Conservation (phyloP, 2,113 vertebrate species). For the Dasyprocta punctata region DNA sequence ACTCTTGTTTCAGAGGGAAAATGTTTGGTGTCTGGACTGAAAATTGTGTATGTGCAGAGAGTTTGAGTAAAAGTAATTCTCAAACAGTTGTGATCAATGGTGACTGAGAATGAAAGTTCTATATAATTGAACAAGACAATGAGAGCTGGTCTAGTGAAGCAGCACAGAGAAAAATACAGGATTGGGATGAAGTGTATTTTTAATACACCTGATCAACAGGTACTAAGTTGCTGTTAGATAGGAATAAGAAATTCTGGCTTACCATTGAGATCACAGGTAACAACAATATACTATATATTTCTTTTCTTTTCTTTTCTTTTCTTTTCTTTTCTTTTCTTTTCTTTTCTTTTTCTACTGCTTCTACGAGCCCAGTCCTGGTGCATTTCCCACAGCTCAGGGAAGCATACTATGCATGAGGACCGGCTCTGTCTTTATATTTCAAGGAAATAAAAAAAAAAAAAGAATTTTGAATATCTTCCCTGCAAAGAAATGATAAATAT, state of each 20-base stretch:
- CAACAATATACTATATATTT: no score
- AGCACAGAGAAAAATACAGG: neutral
- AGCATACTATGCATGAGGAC: no score
- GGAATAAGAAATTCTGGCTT: no score
- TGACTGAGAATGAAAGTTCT: neutral
- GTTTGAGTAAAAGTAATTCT: neutral
- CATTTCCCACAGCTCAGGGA: no score
- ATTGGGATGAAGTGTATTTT: neutral
- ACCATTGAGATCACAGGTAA: neutral
- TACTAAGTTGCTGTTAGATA: neutral
- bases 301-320: no score
- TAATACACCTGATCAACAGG: no score
- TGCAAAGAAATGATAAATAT: neutral
- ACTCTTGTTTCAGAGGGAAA: neutral
- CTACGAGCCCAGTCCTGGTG: no score
- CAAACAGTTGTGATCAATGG: neutral
- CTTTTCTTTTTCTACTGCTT: no score
- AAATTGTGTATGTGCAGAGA: neutral
- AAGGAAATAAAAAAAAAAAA: neutral
- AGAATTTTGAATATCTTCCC: neutral
- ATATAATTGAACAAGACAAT: neutral
- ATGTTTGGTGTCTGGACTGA: neutral
- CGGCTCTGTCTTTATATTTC: no score
- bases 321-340: no score
- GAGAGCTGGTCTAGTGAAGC: neutral